Conservation (phyloP, 2,888 invertebrate species). For the Branchipolynoe longqiensis region DNA sequence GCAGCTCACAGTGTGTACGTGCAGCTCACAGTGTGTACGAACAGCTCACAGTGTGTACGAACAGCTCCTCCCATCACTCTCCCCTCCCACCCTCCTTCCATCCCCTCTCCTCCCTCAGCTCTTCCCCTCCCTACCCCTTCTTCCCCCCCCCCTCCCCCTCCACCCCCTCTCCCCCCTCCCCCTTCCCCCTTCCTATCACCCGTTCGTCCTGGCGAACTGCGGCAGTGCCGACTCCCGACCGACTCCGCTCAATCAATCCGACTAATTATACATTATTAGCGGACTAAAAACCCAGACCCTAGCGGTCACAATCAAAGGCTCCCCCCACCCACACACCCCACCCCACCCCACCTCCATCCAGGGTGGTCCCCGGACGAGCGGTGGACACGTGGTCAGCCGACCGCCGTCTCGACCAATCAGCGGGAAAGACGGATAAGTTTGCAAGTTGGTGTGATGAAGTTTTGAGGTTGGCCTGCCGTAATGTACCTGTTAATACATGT, state of each 20-base stretch:
- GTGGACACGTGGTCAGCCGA: background rate
- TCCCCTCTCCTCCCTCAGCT: background rate
- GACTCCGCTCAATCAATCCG: conserved; percentile 41
- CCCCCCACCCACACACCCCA: background rate
- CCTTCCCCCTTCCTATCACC: background rate
- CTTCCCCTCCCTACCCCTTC: background rate
- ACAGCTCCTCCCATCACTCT: too few relatives aligned
- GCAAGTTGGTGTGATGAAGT: conserved; percentile 54
- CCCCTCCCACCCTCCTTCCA: background rate
- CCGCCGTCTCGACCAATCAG: background rate
- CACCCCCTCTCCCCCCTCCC: background rate
- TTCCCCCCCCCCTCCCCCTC: background rate
- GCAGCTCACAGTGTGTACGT: too few relatives aligned
- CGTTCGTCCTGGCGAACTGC: background rate
- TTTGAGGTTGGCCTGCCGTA: conserved; percentile 23
- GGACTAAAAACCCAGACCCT: conserved; percentile 28
- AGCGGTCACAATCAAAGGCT: conserved; percentile 33
- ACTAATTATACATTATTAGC: conserved; percentile 54
- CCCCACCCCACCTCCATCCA: background rate
- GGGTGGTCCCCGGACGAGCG: background rate
- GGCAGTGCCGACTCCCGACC: background rate
- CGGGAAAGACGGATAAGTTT: conserved; percentile 6
- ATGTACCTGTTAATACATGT: conserved; percentile 54
- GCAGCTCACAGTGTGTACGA: too few relatives aligned
- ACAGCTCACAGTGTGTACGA: too few relatives aligned